Evolutionary conservation across 1,140 invertebrate genomes (phyloP).

Genomic region (Leptopilina boulardi): DNA sequence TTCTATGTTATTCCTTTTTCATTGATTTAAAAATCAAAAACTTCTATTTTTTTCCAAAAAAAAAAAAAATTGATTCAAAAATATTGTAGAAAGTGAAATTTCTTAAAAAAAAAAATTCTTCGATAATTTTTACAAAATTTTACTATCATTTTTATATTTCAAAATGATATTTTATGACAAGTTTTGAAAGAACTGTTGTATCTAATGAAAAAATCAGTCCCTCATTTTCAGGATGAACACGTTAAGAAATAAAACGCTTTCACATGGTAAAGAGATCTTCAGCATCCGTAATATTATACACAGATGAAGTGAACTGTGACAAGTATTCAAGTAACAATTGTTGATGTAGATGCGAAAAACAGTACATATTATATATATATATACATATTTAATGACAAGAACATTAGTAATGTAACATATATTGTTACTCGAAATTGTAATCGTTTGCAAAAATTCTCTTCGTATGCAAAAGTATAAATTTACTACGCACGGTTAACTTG

Average conservation of each 20-base stretch:
- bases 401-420: background rate
- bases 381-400: constrained; percentile 17
- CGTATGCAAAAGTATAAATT: constrained; percentile 9
- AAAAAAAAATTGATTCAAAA: no score
- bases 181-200: background rate
- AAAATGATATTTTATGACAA: background rate
- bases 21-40: no score
- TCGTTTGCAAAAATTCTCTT: constrained; percentile 14
- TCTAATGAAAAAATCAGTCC: background rate
- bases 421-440: constrained; percentile 6
- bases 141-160: no score
- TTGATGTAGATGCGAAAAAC: background rate
- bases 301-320: background rate
- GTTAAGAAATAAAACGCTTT: constrained; percentile 10
- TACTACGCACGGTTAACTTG: constrained; percentile 55
- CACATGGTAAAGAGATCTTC: constrained; percentile 9
- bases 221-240: constrained; percentile 4
- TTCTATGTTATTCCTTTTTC: background rate
- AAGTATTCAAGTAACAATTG: constrained; percentile 1
- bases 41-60: no score
- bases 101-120: no score
- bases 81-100: no score
- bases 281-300: constrained; percentile 16
- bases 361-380: background rate
- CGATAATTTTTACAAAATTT: no score